phyloP scores from a whole-genome alignment of 2,888 invertebrate genomes.

The Halictus quadricinctus region DNA sequence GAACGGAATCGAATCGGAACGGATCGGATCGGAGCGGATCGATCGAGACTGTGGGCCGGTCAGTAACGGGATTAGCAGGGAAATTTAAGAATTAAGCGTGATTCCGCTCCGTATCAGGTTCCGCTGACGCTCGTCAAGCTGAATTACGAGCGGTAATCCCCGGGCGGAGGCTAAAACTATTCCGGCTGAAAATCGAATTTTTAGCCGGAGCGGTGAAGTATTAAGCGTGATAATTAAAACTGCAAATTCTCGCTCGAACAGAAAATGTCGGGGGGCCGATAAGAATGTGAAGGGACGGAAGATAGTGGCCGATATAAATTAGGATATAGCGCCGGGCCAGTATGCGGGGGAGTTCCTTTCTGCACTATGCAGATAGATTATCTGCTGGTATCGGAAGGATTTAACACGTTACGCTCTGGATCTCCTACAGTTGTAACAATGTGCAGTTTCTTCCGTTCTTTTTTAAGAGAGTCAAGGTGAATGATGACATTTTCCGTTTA shows the following conservation, averaged over 20 bases:
- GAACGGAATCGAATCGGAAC: constrained; percentile 9
- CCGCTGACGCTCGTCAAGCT: constrained; percentile 44
- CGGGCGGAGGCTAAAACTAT: constrained; percentile 43
- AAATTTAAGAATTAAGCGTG: constrained; percentile 55
- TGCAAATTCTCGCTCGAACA: constrained; percentile 33
- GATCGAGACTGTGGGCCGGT: constrained; percentile 17
- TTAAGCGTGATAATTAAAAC: constrained; percentile 62
- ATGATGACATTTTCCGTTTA: neutral
- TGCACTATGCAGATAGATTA: neutral
- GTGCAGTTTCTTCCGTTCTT: neutral
- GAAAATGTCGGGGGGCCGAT: constrained; percentile 1
- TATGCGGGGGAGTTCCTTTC: neutral
- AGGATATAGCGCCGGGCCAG: neutral
- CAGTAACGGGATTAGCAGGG: constrained; percentile 46
- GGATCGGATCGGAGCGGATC: constrained; percentile 29
- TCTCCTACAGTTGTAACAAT: neutral
- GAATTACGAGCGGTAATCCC: constrained; percentile 58
- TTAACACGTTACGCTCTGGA: neutral
- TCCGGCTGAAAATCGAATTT: constrained; percentile 58
- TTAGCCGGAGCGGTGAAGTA: constrained; percentile 38
- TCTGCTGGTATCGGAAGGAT: neutral
- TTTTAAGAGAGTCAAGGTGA: neutral
- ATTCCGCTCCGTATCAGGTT: constrained; percentile 46
- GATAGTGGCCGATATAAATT: constrained; percentile 15
- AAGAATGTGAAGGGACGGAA: constrained; percentile 13